Evolutionary conservation across 2,888 invertebrate species (phyloP).

Genomic region (Portevinia maculata): DNA sequence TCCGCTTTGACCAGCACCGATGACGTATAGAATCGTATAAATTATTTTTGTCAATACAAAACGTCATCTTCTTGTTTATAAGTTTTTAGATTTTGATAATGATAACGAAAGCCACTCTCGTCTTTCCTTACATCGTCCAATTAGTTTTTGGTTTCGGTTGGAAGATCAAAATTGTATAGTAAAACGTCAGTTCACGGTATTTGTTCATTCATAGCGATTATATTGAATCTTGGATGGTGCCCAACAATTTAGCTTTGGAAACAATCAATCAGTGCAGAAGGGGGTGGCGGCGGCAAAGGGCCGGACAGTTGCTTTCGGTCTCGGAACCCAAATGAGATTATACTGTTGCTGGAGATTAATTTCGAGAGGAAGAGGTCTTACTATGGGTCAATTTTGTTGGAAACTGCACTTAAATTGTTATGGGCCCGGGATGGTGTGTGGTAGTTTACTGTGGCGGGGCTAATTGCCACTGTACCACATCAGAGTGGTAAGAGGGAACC

Average conservation of each 20-base stretch:
- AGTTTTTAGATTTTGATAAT: conserved; percentile 9
- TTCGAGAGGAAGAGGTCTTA: conserved; percentile 70
- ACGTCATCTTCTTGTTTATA: conserved; percentile 26
- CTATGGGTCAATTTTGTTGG: conserved; percentile 69
- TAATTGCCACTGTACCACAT: conserved; percentile 66
- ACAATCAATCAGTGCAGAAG: conserved; percentile 28
- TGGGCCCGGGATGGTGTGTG: conserved; percentile 45
- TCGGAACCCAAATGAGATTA: conserved; percentile 37
- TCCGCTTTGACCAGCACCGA: conserved; percentile 16
- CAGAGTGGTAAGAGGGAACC: conserved; percentile 53
- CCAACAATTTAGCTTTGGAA: conserved; percentile 20
- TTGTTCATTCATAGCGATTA: conserved; percentile 46
- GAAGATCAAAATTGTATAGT: conserved; percentile 41
- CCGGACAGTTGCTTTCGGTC: conserved; percentile 17
- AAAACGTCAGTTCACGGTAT: conserved; percentile 27
- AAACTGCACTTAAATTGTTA: conserved; percentile 68
- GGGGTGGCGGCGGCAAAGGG: conserved; percentile 26
- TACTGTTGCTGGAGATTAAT: conserved; percentile 61
- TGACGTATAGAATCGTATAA: conserved; percentile 11
- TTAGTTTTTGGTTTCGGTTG: conserved; percentile 36
- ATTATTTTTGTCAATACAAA: conserved; percentile 4
- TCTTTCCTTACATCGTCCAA: conserved; percentile 38
- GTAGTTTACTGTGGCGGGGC: conserved; percentile 55
- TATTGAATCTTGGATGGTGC: conserved; percentile 12
- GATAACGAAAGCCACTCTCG: conserved; percentile 4